Evolutionary conservation across 92 coral and sea anemone species (phyloP), one percentile per base, ranked within the genome.

Genomic region (Porites lobata): DNA sequence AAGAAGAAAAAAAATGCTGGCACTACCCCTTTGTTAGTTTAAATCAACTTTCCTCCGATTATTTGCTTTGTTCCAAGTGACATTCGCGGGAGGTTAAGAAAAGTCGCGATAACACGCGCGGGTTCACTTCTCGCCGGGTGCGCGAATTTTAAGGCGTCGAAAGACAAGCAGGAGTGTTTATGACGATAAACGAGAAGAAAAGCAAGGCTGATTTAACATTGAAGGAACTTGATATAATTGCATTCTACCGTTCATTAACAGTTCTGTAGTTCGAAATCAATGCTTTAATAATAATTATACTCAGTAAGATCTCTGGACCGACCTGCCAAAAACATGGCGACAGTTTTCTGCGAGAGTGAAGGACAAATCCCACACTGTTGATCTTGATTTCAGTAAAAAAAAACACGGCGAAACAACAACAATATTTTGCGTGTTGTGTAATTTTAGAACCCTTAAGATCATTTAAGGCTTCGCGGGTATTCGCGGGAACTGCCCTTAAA

Each of bases 401-500:
- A 5, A 11, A n/a, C 14, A 13, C 11, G 19, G 77, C 54, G 53
- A 21, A 65, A 15, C 17, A 22, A 81, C 15, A 17, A 43, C 7
- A 29, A 20, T 51, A 26, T 26, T 32, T 24, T 59, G 65, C 20
- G 53, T 66, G 86, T 71, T 70, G 68, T 70, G 86, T 68, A 82
- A 82, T 57, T 50, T 22, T 82, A 38, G 78, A 82, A 71, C 69
- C 66, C 56, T 18, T 17, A 57, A 82, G 65, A 38, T 18, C 56
- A 26, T 9, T 71, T 81, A 69, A 18, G 58, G 18, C 68, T 56
- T 82, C 68, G 69, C 69, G 69, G 78, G 69, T 19, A 70, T 54
- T 82, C 77, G 69, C 86, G 69, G 77, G 86, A 82, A 69, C 76
- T 71, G 66, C 68, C 86, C 86, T 58, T 18, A 57, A 56, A 17